These are phyloP conservation scores for Phasianus colchicus DNA, from an alignment of 2,113 vertebrate species.

Conservation along the genomic window DNA sequence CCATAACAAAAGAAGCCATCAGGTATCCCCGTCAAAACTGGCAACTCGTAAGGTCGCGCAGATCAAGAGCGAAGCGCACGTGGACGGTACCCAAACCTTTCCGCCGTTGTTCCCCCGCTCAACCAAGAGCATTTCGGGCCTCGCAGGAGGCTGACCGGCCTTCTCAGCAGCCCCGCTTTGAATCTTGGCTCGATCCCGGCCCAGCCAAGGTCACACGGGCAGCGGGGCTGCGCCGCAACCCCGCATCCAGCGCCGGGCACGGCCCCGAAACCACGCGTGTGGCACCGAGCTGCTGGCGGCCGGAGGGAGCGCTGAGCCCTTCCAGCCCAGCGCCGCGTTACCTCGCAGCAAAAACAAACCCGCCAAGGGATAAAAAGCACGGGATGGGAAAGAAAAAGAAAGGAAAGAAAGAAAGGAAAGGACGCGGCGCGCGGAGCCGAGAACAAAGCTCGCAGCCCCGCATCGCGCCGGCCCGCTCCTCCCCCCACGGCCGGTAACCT, in stretches of 20 bases:
- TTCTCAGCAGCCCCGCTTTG: not conserved
- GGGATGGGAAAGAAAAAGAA: too few species aligned
- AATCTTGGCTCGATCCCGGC: not conserved
- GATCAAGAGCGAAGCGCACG: not conserved
- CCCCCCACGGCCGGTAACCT: too few species aligned
- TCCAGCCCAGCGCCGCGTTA: not conserved
- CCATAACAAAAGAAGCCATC: not conserved
- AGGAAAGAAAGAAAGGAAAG: too few species aligned
- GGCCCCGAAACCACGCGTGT: too few species aligned
- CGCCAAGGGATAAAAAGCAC: too few species aligned
- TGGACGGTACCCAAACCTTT: not conserved
- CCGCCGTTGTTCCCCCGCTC: not conserved
- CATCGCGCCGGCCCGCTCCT: not conserved
- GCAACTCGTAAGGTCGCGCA: fast-evolving
- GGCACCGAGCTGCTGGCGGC: too few species aligned
- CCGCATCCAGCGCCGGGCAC: not conserved
- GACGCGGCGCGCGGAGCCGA: not conserved
- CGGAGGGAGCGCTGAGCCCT: too few species aligned
- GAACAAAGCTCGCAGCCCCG: conserved; percentile 57
- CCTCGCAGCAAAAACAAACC: not conserved
- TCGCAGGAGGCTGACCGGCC: not conserved
- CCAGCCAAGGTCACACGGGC: conserved; percentile 17
- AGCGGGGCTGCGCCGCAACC: not conserved
- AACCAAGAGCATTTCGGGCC: not conserved
- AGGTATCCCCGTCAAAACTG: not conserved